Conservation (phyloP, 2,888 invertebrate genomes). For the Troilus luridus region DNA sequence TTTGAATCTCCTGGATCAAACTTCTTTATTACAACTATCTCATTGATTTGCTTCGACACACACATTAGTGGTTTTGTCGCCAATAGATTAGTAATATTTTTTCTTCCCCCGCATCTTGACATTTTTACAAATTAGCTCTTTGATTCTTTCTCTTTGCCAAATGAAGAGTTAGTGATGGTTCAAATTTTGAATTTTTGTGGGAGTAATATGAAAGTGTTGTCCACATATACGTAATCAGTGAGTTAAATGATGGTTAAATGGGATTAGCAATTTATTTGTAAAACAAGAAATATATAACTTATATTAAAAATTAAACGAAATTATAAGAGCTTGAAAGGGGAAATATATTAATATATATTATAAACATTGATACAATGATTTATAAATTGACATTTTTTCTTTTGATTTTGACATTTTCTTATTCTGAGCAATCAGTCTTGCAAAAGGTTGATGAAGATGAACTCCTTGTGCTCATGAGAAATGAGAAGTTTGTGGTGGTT, state of each 20-base stretch:
- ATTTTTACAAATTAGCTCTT: background rate
- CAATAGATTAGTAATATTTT: background rate
- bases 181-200: constrained; percentile 30
- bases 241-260: background rate
- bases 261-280: background rate
- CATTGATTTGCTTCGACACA: no score
- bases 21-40: no score
- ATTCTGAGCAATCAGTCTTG: constrained; percentile 59
- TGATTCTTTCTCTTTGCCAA: background rate
- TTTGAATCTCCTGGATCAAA: no score
- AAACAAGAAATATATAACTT: background rate
- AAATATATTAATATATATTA: background rate
- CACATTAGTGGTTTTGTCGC: no score
- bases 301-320: background rate
- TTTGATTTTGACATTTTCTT: constrained; percentile 26
- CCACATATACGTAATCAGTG: background rate
- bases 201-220: background rate
- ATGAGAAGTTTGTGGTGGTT: constrained; percentile 84
- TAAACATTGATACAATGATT: constrained; percentile 21
- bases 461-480: constrained; percentile 81
- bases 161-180: background rate
- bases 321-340: background rate
- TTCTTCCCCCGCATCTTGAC: background rate
- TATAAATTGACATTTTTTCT: constrained; percentile 10
- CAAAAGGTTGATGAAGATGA: constrained; percentile 84